These are phyloP conservation scores for Hirundichthys speculiger DNA, from an alignment of 2,113 vertebrate species.

Conservation along the genomic window DNA sequence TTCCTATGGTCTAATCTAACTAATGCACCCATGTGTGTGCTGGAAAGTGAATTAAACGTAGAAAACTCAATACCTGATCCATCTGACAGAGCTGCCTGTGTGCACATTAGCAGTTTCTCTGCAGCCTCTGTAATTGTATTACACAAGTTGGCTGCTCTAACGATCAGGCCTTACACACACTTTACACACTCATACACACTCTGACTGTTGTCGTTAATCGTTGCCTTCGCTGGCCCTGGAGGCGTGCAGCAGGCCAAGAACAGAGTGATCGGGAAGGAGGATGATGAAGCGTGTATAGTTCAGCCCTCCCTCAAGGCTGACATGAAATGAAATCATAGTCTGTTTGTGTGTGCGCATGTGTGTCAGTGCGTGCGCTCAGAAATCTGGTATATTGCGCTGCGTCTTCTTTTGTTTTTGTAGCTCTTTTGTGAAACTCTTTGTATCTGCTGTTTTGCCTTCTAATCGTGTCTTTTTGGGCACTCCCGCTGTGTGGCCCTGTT, in stretches of 20 bases:
- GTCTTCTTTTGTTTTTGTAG: constrained; percentile 45
- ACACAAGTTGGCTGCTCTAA: constrained; percentile 82
- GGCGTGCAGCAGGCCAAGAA: constrained; percentile 68
- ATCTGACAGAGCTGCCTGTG: constrained; percentile 78
- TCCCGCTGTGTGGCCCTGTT: constrained; percentile 72
- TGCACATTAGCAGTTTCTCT: constrained; percentile 84
- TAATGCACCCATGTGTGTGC: constrained; percentile 83
- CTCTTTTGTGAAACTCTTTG: constrained; percentile 45
- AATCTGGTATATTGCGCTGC: constrained; percentile 24
- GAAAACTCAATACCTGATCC: constrained; percentile 85
- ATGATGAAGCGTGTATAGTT: constrained; percentile 57
- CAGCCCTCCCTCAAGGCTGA: constrained; percentile 60
- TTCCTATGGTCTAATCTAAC: constrained; percentile 80
- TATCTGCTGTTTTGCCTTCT: constrained; percentile 58
- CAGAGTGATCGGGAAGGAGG: constrained; percentile 60
- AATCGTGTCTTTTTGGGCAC: constrained; percentile 66
- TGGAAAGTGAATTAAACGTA: constrained; percentile 85
- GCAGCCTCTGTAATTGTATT: constrained; percentile 83
- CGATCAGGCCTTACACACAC: constrained; percentile 82
- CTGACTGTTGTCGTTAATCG: constrained; percentile 79
- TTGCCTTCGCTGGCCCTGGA: constrained; percentile 69
- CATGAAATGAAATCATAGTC: constrained; percentile 61
- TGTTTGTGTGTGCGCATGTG: not conserved
- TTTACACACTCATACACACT: constrained; percentile 78
- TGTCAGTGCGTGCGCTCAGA: constrained; percentile 17